Conservation (phyloP, 2,888 invertebrate genomes). For the Phengaris arion region DNA sequence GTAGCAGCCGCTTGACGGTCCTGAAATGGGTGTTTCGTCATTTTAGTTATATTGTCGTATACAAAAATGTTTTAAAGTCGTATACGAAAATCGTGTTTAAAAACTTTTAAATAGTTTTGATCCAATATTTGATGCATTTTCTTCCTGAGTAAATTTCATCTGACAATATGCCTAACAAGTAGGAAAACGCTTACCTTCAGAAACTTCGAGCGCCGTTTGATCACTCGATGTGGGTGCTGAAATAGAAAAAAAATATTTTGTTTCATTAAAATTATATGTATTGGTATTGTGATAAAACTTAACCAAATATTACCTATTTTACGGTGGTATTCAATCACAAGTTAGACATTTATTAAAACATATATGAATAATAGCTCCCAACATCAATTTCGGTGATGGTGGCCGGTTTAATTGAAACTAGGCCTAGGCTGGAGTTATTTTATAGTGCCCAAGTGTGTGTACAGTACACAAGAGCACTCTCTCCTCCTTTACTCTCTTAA, state of each 20-base stretch:
- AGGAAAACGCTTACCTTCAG: constrained; percentile 67
- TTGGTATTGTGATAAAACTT: neutral
- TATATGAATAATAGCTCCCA: too few species aligned
- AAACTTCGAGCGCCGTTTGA: constrained; percentile 82
- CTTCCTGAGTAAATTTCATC: too few species aligned
- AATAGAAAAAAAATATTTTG: constrained; percentile 58
- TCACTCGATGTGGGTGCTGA: constrained; percentile 84
- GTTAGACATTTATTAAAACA: neutral
- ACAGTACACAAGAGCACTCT: too few species aligned
- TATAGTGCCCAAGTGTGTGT: too few species aligned
- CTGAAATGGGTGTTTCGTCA: constrained; percentile 59
- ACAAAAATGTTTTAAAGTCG: neutral
- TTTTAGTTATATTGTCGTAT: constrained; percentile 14
- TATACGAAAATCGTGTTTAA: too few species aligned
- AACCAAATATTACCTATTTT: too few species aligned
- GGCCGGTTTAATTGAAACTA: too few species aligned
- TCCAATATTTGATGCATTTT: too few species aligned
- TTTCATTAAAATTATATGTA: neutral
- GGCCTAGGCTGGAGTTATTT: too few species aligned
- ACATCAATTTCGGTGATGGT: too few species aligned
- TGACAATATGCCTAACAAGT: neutral
- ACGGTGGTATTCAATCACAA: neutral
- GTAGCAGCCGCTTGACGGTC: constrained; percentile 86
- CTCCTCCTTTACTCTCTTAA: too few species aligned
- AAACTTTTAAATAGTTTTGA: too few species aligned